Evolutionary conservation across 2,113 vertebrate genomes (phyloP).

Genomic region (Carassius gibelio): DNA sequence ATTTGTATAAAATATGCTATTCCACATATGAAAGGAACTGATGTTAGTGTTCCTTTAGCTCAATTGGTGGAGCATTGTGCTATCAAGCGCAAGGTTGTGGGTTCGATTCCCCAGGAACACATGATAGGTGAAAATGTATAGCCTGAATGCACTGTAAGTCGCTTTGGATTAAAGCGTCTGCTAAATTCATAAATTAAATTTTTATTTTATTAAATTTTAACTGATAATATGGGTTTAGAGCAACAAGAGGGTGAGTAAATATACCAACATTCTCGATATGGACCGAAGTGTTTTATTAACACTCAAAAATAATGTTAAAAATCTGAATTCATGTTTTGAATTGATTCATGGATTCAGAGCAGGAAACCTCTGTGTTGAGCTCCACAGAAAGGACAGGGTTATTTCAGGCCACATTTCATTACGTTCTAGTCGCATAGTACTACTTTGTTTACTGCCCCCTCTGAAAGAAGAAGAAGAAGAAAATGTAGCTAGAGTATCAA

Average conservation of each 20-base stretch:
- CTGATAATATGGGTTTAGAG: not conserved
- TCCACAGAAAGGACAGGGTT: not conserved
- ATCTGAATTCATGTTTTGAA: not conserved
- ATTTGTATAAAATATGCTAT: not conserved
- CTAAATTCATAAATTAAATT: too few species aligned
- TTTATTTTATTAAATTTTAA: too few species aligned
- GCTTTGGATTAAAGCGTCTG: too few species aligned
- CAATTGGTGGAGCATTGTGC: too few species aligned
- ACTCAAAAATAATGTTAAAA: not conserved
- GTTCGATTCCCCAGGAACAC: too few species aligned
- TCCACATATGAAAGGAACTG: not conserved
- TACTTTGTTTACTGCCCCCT: conserved; percentile 1
- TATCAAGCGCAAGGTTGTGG: too few species aligned
- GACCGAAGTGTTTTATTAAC: too few species aligned
- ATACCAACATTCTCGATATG: too few species aligned
- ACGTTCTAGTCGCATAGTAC: not conserved
- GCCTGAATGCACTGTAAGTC: too few species aligned
- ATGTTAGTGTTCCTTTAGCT: too few species aligned
- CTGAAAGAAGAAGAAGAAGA: not conserved
- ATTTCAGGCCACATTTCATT: conserved; percentile 19
- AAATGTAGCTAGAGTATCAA: not conserved
- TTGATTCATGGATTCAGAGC: not conserved
- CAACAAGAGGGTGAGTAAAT: not conserved
- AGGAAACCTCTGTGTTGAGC: not conserved
- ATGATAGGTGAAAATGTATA: too few species aligned